Evolutionary conservation across 2,113 vertebrate species (phyloP), one percentile per base, ranked within the genome.

Genomic region (Buteo buteo): DNA sequence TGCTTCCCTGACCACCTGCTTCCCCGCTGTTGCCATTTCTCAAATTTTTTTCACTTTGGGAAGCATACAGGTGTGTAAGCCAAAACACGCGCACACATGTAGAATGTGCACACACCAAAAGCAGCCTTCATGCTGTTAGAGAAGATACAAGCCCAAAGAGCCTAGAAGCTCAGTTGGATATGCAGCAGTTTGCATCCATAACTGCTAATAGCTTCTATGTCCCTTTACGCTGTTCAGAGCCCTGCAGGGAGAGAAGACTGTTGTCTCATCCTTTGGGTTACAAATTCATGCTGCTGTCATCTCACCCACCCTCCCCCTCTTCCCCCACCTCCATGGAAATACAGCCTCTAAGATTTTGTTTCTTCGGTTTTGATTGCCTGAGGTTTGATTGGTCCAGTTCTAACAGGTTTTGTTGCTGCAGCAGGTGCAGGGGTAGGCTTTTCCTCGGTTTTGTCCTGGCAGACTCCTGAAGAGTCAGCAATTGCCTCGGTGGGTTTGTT

Each of bases 361-460:
- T 99, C 99, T 96, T 99, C 99, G 1, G 99, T 99, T 98, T 99
- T 99, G 98, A 99, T 99, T 82, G 99, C 99, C 98, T 99, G 99
- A 91, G 99, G 99, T 97, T 99, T 99, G 94, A 99, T 99, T 97
- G 99, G 99, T 98, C 99, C 99, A 96, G 99, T 99, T 97, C 99
- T 98, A 92, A 99, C 98, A 91, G 99, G 99, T 97, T 99, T 99
- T 57, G 98, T 94, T 20, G 98, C 72, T 11, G 98, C 84, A 78
- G 98, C 86, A 13, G 99, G 98, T 0, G 97, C 78, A 15, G 98
- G 97, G 69, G 97, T n/a, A 12, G 98, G 96, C 80, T 99, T 99
- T 50, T 99, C 99, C 86, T 99, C 97, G 2, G 98, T 97, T 38
- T 98, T 98, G 76, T 99, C 99, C 59, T 97, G 97, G 88, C 98